Evolutionary conservation across 2,113 vertebrate genomes (phyloP), one percentile per base, ranked within the genome.

Genomic region (Gyps fulvus): DNA sequence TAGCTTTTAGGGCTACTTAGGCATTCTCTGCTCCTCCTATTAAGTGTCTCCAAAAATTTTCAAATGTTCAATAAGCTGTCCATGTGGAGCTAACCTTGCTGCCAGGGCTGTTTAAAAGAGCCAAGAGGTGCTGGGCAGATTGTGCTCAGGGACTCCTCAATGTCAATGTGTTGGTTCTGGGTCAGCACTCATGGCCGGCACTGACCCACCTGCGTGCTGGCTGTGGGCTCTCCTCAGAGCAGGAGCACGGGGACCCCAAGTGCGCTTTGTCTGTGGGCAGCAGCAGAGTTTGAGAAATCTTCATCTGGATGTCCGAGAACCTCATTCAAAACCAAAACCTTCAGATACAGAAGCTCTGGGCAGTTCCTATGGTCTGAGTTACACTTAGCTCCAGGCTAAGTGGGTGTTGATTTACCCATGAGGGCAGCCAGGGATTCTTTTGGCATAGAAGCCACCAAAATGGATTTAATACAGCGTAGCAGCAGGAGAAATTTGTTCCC

Each of bases 231-330:
- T 34, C 36, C 78, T 74, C 38, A 54, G 55, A 87, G 25, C 29
- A 63, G 61, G 26, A 83, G 29, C 26, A 25, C 0, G 0, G 40
- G 15, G 6, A 69, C 34, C 18, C 45, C 38, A 36, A 27, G 25
- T 49, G 70, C 79, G 9, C 61, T 67, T 74, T 11, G 2, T 43
- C 38, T 81, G 54, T 26, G 23, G 40, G 42, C 49, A 91, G 63
- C 55, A 71, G 38, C 29, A 23, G 50, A 43, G 15, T 72, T 61
- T 69, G 36, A 69, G 61, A 72, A 90, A 45, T 65, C 20, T 40
- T 93, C 59, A 40, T 66, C 38, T 66, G 31, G 8, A 22, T 71
- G 22, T 52, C 79, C 2, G 2, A 69, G 15, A 73, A 61, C 25
- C n/a, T 55, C 13, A 50, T 76, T 67, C 42, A 82, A 58, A 72